Conservation (phyloP, 2,113 vertebrate genomes). For the Dicaeum eximium region DNA sequence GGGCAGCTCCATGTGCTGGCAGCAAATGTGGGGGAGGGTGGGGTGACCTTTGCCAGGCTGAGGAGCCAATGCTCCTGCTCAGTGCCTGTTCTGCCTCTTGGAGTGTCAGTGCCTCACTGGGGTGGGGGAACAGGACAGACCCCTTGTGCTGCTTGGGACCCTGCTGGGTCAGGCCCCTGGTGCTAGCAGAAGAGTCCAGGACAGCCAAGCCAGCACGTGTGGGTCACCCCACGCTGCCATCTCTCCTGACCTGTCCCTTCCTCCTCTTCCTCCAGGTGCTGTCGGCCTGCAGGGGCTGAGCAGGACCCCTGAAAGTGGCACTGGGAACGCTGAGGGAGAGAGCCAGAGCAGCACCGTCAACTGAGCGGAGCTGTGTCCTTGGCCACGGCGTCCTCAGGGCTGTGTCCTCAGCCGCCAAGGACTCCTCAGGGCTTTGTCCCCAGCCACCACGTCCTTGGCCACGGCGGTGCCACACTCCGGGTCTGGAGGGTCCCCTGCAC, state of each 20-base stretch:
- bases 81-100: not conserved
- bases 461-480: rapidly evolving
- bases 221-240: not conserved
- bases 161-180: not conserved
- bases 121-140: rapidly evolving
- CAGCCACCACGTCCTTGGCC: rapidly evolving
- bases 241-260: not conserved
- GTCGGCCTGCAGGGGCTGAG: not conserved
- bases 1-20: not conserved
- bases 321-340: rapidly evolving
- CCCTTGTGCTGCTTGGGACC: rapidly evolving
- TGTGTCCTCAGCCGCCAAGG: not conserved
- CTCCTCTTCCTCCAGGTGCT: not conserved
- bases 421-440: not conserved
- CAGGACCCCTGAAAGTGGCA: rapidly evolving
- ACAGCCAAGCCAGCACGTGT: not conserved
- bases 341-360: not conserved
- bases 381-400: not conserved
- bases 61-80: not conserved
- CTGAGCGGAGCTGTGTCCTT: not conserved
- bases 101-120: not conserved
- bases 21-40: not conserved
- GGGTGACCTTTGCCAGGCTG: not conserved
- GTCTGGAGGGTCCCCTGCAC: not conserved
- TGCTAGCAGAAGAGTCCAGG: not conserved